Base-by-base conservation (phyloP, 1,140 invertebrate genomes). In the Matsumurasca onukii region DNA sequence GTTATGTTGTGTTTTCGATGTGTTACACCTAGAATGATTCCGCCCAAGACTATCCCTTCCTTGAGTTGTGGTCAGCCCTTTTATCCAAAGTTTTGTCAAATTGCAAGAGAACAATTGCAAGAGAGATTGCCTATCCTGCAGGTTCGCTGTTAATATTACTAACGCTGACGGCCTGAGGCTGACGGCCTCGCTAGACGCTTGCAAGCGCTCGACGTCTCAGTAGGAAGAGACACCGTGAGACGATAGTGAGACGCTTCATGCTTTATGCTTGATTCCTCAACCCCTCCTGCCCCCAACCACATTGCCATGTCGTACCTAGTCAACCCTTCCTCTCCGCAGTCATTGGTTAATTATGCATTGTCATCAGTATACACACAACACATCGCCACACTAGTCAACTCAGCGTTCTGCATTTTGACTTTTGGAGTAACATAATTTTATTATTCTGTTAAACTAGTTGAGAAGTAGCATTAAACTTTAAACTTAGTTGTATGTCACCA, bases 1-100 rank as follows among this genome's bases (percentile, higher is more conserved):
- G 45, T 65, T 24, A 65, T 65, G 62, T 65, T 65, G 62, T 65
- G 62, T 65, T 65, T 63, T 65, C n/a, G 48, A 45, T 65, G 62
- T 65, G 62, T 45, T 65, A 39, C 5, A 9, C 34, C 34, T 39
- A n/a, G 34, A 9, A 39, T 39, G 34, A 9, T 9, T 17, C 34
- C 34, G 17, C 34, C 34, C 34, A 39, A 5, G 5, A 9, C 34
- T 17, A 39, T 17, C 34, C 34, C 27, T 22, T 63, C 31, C 31
- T 1, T 13, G 39, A 39, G 39, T 45, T 65, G 29, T 48, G 62
- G 62, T 65, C 62, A 65, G 62, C 62, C 62, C 62, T 65, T 63
- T 65, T 48, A 45, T 65, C 20, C 29, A 63, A 20, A 34, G 39
- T 63, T 61, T 17, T 17, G 30, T 31, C 61, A 31, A n/a, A 12